Evolutionary conservation across 2,797 vertebrate species (phyloP).

Genomic region (Oreortyx pictus): DNA sequence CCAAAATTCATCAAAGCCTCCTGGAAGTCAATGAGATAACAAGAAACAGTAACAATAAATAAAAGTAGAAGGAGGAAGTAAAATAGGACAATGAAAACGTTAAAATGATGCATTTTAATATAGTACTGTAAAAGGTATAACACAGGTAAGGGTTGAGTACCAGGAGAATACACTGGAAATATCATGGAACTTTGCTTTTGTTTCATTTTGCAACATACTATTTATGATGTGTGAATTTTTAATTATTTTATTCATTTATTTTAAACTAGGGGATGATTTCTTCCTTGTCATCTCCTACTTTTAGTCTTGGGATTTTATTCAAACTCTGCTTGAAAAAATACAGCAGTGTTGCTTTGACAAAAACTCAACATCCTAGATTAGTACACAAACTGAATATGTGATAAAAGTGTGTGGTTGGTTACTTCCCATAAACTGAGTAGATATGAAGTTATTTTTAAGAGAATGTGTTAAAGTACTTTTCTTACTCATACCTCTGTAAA

Average conservation of each 20-base stretch:
- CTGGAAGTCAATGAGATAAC: background rate
- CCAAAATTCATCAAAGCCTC: constrained; percentile 5
- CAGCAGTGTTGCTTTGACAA: background rate
- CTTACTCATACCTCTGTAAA: background rate
- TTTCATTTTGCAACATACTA: background rate
- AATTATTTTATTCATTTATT: background rate
- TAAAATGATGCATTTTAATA: constrained; percentile 10
- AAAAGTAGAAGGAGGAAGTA: background rate
- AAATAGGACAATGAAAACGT: background rate
- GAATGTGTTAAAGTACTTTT: constrained; percentile 5
- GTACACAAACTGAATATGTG: background rate
- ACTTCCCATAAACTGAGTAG: constrained; percentile 4
- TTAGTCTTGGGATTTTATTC: background rate
- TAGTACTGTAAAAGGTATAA: background rate
- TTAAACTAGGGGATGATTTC: background rate
- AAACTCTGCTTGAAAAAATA: background rate
- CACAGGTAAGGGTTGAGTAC: background rate
- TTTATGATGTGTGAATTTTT: background rate
- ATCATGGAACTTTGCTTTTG: background rate
- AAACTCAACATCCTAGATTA: background rate
- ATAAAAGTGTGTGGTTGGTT: background rate
- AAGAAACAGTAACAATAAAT: constrained; percentile 11
- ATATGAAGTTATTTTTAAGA: constrained; percentile 18
- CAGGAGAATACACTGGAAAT: background rate
- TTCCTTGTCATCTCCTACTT: background rate